phyloP scores from a whole-genome alignment of 2,113 vertebrate genomes.

The Parotia lawesii region DNA sequence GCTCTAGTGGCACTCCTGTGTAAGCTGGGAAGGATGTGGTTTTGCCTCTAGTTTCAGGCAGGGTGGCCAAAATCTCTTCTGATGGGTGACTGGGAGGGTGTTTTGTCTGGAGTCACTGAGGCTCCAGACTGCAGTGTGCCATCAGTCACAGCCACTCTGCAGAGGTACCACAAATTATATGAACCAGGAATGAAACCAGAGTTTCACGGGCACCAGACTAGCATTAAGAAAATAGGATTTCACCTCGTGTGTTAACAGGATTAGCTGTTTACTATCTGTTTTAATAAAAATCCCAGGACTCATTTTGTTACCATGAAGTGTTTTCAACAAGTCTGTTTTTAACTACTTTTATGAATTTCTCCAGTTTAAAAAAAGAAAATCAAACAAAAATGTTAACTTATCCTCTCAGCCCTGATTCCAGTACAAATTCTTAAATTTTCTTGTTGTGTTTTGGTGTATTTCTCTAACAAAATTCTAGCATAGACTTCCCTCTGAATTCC shows the following conservation, averaged over 20 bases:
- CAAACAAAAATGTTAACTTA: not conserved
- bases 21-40: not conserved
- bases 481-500: not conserved
- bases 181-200: not conserved
- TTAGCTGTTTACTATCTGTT: not conserved
- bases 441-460: not conserved
- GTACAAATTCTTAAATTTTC: not conserved
- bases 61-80: not conserved
- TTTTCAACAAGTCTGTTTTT: not conserved
- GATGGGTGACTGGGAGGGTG: accelerated
- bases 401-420: not conserved
- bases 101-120: not conserved
- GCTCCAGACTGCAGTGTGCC: accelerated
- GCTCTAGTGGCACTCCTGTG: not conserved
- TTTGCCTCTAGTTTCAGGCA: not conserved
- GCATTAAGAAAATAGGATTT: not conserved
- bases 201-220: not conserved
- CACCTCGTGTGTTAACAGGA: not conserved
- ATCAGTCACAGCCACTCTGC: not conserved
- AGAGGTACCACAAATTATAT: not conserved
- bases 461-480: not conserved
- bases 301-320: not conserved
- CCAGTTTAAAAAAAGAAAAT: not conserved
- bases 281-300: not conserved
- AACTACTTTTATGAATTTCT: not conserved